phyloP scores from a whole-genome alignment of 2,888 invertebrate genomes.

The Diarsia dahlii region DNA sequence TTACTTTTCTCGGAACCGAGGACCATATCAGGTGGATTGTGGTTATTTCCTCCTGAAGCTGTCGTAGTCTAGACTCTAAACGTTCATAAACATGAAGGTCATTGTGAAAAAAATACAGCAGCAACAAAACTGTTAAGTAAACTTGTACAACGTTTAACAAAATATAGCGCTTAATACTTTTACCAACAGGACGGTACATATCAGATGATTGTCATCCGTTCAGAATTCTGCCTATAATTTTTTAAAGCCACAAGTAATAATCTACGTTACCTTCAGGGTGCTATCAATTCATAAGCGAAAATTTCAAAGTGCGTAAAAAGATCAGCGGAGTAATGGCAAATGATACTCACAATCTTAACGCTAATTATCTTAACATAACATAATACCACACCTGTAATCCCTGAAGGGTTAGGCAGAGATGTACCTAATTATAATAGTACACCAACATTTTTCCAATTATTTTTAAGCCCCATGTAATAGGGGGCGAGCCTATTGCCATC shows the following conservation, averaged over 20 bases:
- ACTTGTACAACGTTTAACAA: background rate
- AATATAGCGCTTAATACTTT: background rate
- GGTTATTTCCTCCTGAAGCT: slow-evolving; percentile 3
- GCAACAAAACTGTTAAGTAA: background rate
- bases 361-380: too few relatives aligned
- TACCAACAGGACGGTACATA: background rate
- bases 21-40: slow-evolving; percentile 12
- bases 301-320: background rate
- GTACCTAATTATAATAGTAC: too few relatives aligned
- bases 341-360: background rate
- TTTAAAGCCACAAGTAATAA: background rate
- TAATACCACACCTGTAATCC: too few relatives aligned
- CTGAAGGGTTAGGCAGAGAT: too few relatives aligned
- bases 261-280: background rate
- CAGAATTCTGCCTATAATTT: background rate
- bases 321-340: background rate
- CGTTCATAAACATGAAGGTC: background rate
- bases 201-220: background rate
- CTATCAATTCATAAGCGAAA: background rate
- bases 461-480: too few relatives aligned
- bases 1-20: slow-evolving; percentile 10
- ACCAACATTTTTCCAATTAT: too few relatives aligned
- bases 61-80: slow-evolving; percentile 9
- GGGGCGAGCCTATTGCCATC: too few relatives aligned
- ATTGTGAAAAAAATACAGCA: slow-evolving; percentile 1